Conservation (phyloP, 2,797 vertebrate genomes). For the Chaunax sp. region DNA sequence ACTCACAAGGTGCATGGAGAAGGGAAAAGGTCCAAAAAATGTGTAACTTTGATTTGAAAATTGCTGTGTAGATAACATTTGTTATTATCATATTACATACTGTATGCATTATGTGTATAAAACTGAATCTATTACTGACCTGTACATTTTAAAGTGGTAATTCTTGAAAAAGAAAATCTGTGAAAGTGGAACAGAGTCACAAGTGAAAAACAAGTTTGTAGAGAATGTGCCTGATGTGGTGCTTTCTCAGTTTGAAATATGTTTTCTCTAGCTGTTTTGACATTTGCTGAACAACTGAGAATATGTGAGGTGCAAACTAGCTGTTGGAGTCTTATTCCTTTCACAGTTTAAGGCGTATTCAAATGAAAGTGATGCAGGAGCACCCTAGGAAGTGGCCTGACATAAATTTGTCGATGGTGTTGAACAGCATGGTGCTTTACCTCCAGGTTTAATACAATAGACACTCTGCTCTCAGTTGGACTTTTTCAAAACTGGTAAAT, state of each 20-base stretch:
- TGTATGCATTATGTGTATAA: no score
- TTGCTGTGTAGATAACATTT: no score
- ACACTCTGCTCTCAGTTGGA: not conserved
- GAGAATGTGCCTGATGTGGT: slow-evolving; percentile 35
- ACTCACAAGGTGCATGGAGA: no score
- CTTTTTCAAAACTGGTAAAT: slow-evolving; percentile 31
- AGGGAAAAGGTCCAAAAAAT: no score
- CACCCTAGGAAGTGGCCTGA: slow-evolving; percentile 1
- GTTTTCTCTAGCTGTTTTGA: slow-evolving; percentile 49
- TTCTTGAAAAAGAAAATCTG: no score
- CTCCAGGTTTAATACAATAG: slow-evolving; percentile 7
- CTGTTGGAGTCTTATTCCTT: slow-evolving; percentile 34
- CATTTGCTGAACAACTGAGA: slow-evolving; percentile 32
- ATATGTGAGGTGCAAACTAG: slow-evolving; percentile 35
- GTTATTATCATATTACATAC: no score
- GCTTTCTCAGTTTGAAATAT: slow-evolving; percentile 20
- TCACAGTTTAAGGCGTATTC: slow-evolving; percentile 13
- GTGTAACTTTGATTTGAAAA: no score
- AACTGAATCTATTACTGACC: no score
- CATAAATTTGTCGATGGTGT: not conserved
- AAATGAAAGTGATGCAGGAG: slow-evolving; percentile 15
- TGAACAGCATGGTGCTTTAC: not conserved
- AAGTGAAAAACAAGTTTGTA: slow-evolving; percentile 17
- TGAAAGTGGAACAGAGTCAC: not conserved
- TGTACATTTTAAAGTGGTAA: no score